Evolutionary conservation across 2,113 vertebrate genomes (phyloP).

Genomic region (Colossoma macropomum): DNA sequence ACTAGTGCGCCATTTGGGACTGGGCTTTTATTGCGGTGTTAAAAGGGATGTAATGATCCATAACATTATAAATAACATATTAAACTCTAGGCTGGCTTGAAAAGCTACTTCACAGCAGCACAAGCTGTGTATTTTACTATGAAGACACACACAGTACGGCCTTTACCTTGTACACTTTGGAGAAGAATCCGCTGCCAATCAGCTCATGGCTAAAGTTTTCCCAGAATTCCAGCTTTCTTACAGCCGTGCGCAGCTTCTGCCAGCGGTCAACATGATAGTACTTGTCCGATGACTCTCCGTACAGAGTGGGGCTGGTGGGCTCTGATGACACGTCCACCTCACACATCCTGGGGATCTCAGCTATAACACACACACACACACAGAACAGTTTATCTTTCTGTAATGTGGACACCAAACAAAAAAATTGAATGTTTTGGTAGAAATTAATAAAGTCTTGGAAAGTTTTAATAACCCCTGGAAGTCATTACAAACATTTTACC

Average conservation of each 20-base stretch:
- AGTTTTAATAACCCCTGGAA: too few relatives aligned
- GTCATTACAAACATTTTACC: too few relatives aligned
- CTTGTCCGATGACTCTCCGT: constrained; percentile 77
- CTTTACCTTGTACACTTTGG: constrained; percentile 87
- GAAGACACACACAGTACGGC: neutral
- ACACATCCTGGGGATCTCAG: constrained; percentile 78
- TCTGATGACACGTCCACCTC: constrained; percentile 77
- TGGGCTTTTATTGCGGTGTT: too few relatives aligned
- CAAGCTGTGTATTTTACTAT: neutral
- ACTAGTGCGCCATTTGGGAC: too few relatives aligned
- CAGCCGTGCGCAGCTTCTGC: constrained; percentile 85
- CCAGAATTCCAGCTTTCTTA: constrained; percentile 89
- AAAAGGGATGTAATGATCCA: too few relatives aligned
- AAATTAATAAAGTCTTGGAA: too few relatives aligned
- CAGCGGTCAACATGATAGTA: constrained; percentile 84
- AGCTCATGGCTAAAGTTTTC: constrained; percentile 84
- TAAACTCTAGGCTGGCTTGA: too few relatives aligned
- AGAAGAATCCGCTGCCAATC: constrained; percentile 88
- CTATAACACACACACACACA: constrained; percentile 54
- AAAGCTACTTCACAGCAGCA: neutral
- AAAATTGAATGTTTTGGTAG: too few relatives aligned
- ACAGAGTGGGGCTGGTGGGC: constrained; percentile 76
- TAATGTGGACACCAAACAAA: too few relatives aligned
- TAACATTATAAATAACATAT: too few relatives aligned
- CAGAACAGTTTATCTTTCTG: neutral